Evolutionary conservation across 1,140 invertebrate species (phyloP), one percentile per base, ranked within the genome.

Genomic region (Zaprionus ghesquierei): DNA sequence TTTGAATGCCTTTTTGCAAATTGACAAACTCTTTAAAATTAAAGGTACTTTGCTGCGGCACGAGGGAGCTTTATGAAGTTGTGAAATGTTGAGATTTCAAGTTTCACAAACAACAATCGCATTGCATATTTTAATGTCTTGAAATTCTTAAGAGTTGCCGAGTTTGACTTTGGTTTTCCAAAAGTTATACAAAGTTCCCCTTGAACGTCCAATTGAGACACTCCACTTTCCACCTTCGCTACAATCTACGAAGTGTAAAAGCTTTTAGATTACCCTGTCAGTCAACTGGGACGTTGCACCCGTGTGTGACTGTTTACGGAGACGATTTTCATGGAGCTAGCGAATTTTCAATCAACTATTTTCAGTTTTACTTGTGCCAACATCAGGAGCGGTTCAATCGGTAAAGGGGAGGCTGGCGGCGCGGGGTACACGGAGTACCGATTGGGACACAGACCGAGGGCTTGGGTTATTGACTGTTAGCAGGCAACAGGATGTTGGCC

Each of bases 211-310:
- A 22, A 2, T 56, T 35, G 2, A n/a, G n/a, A 8, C 29, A 65
- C 62, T 72, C 22, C 22, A 10, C 1, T 53, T 8, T 8, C 55
- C 13, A 60, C 33, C 46, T 55, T 72, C 55, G 69, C 4, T 5
- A 5, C 18, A 53, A 31, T 46, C 23, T 46, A 44, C 22, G 25
- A 53, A 27, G 29, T 51, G 58, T 29, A 74, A 82, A 73, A 84
- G 64, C 81, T 79, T 82, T 87, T 89, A 89, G 84, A 87, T 87
- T 87, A 84, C 65, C 69, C 75, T 87, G 82, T 89, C 82, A 84
- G 70, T 85, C 74, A 69, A 58, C 63, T 10, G 62, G 74, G 71
- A 38, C 71, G 60, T 76, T 75, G 78, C 81, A 87, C 44, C 78
- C 79, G 71, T 75, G 75, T 87, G 82, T 81, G 75, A 87, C 81